phyloP scores from a whole-genome alignment of 1,140 invertebrate genomes.

The Drosophila malerkotliana region DNA sequence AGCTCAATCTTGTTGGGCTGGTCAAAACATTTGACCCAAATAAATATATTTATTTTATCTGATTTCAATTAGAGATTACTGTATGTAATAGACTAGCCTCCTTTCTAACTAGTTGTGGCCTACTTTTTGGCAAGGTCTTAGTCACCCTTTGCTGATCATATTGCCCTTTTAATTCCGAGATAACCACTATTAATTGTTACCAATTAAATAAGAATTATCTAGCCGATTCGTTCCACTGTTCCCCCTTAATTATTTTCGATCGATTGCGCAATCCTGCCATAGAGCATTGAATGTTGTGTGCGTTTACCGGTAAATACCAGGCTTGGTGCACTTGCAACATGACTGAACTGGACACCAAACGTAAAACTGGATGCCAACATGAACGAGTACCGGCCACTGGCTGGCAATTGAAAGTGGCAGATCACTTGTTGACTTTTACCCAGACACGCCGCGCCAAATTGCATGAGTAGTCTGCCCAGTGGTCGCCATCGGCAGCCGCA shows the following conservation, averaged over 20 bases:
- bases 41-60: not conserved
- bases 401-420: conserved; percentile 65
- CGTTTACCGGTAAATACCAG: conserved; percentile 19
- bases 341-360: conserved; percentile 39
- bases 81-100: not conserved
- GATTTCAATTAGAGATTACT: not conserved
- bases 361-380: not conserved
- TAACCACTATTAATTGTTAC: not conserved
- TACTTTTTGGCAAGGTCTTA: conserved; percentile 12
- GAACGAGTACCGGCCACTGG: not conserved
- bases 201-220: not conserved
- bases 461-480: conserved; percentile 31
- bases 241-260: conserved; percentile 16
- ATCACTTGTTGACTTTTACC: conserved; percentile 65
- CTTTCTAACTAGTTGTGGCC: conserved; percentile 13
- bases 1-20: not conserved
- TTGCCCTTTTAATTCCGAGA: conserved; percentile 8
- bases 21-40: not conserved
- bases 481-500: conserved; percentile 21
- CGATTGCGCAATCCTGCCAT: conserved; percentile 52
- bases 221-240: conserved; percentile 17
- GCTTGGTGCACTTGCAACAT: conserved; percentile 76
- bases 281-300: conserved; percentile 29
- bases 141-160: not conserved
- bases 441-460: conserved; percentile 26